Evolutionary conservation across 1,140 invertebrate genomes (phyloP).

Genomic region (Euglossa dilemma): DNA sequence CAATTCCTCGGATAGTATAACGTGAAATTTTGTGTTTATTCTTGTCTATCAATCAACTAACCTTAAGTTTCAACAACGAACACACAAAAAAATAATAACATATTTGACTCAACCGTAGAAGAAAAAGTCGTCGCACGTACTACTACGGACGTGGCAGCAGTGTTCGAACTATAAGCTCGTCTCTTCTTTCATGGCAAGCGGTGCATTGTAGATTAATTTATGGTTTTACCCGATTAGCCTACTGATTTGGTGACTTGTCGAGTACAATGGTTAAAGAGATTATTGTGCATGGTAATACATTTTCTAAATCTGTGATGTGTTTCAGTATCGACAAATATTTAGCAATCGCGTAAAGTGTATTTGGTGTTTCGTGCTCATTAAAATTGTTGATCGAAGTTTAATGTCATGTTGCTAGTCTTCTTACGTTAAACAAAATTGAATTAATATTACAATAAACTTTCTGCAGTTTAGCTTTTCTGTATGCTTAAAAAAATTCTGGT

Average conservation of each 20-base stretch:
- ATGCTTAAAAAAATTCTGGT: background rate
- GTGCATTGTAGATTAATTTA: constrained; percentile 45
- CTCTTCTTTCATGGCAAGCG: constrained; percentile 45
- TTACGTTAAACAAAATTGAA: background rate
- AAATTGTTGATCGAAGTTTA: background rate
- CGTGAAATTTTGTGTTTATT: constrained; percentile 44
- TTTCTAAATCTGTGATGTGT: constrained; percentile 5
- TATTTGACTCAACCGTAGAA: constrained; percentile 30
- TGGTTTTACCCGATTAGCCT: constrained; percentile 32
- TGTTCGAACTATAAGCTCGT: constrained; percentile 62
- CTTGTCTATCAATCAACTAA: background rate
- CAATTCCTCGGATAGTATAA: constrained; percentile 18
- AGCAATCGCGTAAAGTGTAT: constrained; percentile 30
- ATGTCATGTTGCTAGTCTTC: background rate
- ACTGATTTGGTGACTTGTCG: constrained; percentile 13
- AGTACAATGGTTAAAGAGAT: constrained; percentile 48
- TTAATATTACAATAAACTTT: background rate
- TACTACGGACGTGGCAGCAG: constrained; percentile 60
- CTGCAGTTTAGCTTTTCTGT: background rate
- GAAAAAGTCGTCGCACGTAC: constrained; percentile 33
- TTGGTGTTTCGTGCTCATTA: constrained; percentile 10
- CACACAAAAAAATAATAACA: background rate
- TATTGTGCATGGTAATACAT: constrained; percentile 36
- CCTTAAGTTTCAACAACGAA: background rate
- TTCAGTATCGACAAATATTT: background rate